phyloP scores from a whole-genome alignment of 2,888 invertebrate genomes.

The Fragum whitleyi region DNA sequence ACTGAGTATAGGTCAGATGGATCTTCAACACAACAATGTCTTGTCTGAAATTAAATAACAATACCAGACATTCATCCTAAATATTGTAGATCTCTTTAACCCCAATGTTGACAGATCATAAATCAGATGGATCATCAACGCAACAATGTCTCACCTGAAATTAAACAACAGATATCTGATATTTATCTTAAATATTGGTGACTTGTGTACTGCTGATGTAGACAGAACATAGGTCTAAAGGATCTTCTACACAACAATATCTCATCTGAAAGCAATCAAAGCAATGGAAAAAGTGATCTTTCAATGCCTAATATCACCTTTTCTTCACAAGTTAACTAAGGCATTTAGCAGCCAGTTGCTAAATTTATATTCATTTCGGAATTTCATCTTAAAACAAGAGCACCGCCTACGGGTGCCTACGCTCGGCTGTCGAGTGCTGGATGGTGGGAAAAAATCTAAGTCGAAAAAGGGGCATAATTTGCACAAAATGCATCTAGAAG shows the following conservation, averaged over 20 bases:
- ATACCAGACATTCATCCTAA: not conserved
- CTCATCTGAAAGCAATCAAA: too few species aligned
- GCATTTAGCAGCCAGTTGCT: too few species aligned
- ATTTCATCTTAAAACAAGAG: too few species aligned
- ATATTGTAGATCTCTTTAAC: slow-evolving; percentile 78
- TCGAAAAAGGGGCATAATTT: too few species aligned
- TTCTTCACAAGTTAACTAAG: too few species aligned
- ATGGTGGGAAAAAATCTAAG: too few species aligned
- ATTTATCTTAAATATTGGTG: slow-evolving; percentile 9
- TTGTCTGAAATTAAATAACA: slow-evolving; percentile 79
- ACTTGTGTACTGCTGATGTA: slow-evolving; percentile 82
- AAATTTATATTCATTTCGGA: too few species aligned
- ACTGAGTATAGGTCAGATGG: slow-evolving; percentile 84
- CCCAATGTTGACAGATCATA: slow-evolving; percentile 83
- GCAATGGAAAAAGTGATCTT: too few species aligned
- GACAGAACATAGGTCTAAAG: slow-evolving; percentile 82
- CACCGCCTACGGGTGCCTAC: too few species aligned
- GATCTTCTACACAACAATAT: slow-evolving; percentile 84
- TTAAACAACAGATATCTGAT: not conserved
- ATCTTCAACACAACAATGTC: slow-evolving; percentile 84
- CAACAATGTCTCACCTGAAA: slow-evolving; percentile 84
- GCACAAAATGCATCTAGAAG: too few species aligned
- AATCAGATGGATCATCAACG: slow-evolving; percentile 83
- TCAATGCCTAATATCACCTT: too few species aligned
- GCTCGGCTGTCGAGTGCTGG: too few species aligned